Evolutionary conservation across 2,888 invertebrate genomes (phyloP), one percentile per base, ranked within the genome.

Genomic region (Tiphia femorata): DNA sequence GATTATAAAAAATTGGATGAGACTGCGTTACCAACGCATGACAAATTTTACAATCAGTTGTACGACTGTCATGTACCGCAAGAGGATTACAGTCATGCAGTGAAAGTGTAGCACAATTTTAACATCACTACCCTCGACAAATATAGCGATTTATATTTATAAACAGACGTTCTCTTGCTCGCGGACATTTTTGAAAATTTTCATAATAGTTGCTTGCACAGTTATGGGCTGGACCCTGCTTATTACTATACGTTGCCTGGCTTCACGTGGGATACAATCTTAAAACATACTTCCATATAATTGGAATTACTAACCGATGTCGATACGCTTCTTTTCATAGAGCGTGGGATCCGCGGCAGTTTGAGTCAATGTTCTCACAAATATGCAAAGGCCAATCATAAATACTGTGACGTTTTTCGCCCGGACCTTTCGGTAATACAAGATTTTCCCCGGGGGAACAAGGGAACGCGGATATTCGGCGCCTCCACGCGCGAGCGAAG

Each of bases 101-200:
- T n/a, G n/a, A n/a, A n/a, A n/a, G n/a, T n/a, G 43, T 42, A 10
- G 48, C n/a, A n/a, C n/a, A n/a, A n/a, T n/a, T n/a, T n/a, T n/a
- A n/a, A n/a, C n/a, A n/a, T n/a, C n/a, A n/a, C n/a, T n/a, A n/a
- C n/a, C n/a, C n/a, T n/a, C n/a, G n/a, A n/a, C n/a, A n/a, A n/a
- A n/a, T n/a, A n/a, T n/a, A n/a, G n/a, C n/a, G n/a, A n/a, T n/a
- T n/a, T n/a, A n/a, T n/a, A n/a, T n/a, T n/a, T n/a, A n/a, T n/a
- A n/a, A n/a, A n/a, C n/a, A n/a, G n/a, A 58, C 37, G 44, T 82
- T 51, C 4, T 56, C 76, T 6, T 79, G 77, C 58, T 71, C 73
- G 17, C 52, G 7, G 58, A 55, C 23, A 41, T 58, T 8, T 58
- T 58, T 29, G 47, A 48, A 20, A 51, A 58, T 16, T 56, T 61